Base-by-base conservation (phyloP, 2,888 invertebrate genomes). In the Epinotia bilunana region DNA sequence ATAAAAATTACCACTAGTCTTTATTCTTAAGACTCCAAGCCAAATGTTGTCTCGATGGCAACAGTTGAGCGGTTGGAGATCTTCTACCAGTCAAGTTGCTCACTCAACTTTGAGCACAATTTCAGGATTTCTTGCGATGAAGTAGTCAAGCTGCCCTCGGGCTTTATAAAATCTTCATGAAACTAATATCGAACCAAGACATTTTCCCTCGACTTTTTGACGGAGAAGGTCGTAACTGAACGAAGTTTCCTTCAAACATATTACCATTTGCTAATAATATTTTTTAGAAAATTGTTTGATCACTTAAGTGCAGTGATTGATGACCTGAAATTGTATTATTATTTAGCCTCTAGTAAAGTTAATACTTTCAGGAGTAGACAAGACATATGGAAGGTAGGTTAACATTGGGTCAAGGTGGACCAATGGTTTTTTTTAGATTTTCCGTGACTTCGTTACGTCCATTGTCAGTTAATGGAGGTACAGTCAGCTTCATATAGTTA, bases 271-370 rank as follows among this genome's bases (percentile, higher is more conserved):
- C 20, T 33, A 16, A 20, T 23, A 60, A 7, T 60, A 60, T 4
- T 16, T 6, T 61, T 16, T n/a, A 33, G 13, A 9, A 43, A 9
- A 9, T 11, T 67, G 67, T 55, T 65, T 28, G 49, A 65, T 57
- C 57, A 18, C 67, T 67, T 16, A 57, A 43, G 65, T 53, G 65
- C 65, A 28, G 18, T 65, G 65, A 65, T 65, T 65, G 53, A 65
- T 65, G 53, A 6, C 28, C 6, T 4, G 16, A 11, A 28, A 53
- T 65, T n/a, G 53, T 65, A 55, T 12, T 65, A 53, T 53, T 53
- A 28, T 16, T n/a, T 23, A 60, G 23, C n/a, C 18, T 53, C 18
- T 16, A 28, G 49, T 49, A 64, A 64, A 64, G 23, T 49, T 64
- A 49, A 64, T 28, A 64, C 49, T 16, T 53, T 49, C 23, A 28